A percentile compares a stretch with the other conserved stretches of the same genome.
Evolutionary conservation across 2,888 invertebrate genomes (phyloP).

Genomic region (Philonicus albiceps): DNA sequence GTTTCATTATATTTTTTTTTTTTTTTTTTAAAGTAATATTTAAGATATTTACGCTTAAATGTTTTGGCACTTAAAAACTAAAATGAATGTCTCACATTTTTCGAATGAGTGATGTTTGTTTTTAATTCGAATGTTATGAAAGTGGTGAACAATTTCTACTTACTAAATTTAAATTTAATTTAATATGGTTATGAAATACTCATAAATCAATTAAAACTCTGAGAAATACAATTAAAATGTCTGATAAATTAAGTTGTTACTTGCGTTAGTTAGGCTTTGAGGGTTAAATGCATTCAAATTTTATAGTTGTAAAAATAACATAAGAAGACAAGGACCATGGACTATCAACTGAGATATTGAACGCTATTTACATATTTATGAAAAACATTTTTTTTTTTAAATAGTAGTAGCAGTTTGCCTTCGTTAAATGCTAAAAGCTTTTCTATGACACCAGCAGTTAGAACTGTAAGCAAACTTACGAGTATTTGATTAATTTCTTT

Average conservation of each 20-base stretch:
- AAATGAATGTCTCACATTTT: neutral
- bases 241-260: neutral
- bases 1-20: no score
- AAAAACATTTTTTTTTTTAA: neutral
- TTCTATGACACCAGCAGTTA: neutral
- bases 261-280: neutral
- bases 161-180: no score
- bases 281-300: no score
- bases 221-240: neutral
- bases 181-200: neutral
- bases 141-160: no score
- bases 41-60: no score
- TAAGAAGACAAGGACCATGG: no score
- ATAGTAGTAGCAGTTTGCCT: neutral
- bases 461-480: neutral
- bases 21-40: no score
- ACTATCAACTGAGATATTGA: neutral
- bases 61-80: neutral
- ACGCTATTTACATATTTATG: neutral
- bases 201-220: neutral
- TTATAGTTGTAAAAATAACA: no score
- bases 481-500: neutral
- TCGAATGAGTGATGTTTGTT: neutral
- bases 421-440: neutral
- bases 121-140: neutral